Evolutionary conservation across 2,113 vertebrate genomes (phyloP).

Genomic region (Jaculus jaculus): DNA sequence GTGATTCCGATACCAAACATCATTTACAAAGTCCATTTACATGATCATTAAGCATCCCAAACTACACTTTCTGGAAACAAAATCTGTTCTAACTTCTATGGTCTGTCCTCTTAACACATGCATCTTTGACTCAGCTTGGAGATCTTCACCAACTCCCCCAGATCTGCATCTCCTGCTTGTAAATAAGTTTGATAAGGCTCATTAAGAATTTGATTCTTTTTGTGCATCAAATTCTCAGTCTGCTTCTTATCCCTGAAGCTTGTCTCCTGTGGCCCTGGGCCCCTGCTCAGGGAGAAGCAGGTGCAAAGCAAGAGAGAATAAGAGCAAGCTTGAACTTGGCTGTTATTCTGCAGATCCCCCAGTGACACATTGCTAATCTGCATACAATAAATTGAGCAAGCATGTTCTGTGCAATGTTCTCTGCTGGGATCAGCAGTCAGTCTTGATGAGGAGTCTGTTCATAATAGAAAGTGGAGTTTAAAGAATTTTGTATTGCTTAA

Average conservation of each 20-base stretch:
- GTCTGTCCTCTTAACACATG: slow-evolving; percentile 1
- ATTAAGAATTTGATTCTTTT: slow-evolving; percentile 70
- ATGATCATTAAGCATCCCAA: not conserved
- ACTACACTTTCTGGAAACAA: slow-evolving; percentile 2
- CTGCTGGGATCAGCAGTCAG: slow-evolving; percentile 53
- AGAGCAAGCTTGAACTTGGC: slow-evolving; percentile 54
- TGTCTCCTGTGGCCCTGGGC: not conserved
- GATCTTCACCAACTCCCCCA: slow-evolving; percentile 47
- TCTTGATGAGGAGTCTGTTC: slow-evolving; percentile 62
- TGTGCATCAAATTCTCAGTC: slow-evolving; percentile 62
- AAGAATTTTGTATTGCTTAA: slow-evolving; percentile 55
- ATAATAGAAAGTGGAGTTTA: slow-evolving; percentile 64
- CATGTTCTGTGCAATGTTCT: slow-evolving; percentile 43
- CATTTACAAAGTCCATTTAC: not conserved
- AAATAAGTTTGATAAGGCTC: slow-evolving; percentile 68
- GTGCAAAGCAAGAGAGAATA: slow-evolving; percentile 57
- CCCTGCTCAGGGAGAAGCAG: slow-evolving; percentile 64
- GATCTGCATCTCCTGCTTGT: slow-evolving; percentile 48
- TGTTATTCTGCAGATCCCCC: slow-evolving; percentile 29
- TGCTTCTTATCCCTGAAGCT: slow-evolving; percentile 51
- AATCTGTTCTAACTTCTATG: not conserved
- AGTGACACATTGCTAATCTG: slow-evolving; percentile 66
- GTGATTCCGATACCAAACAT: not conserved
- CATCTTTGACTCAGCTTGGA: slow-evolving; percentile 6
- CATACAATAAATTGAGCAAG: slow-evolving; percentile 60